Conservation (phyloP, 2,888 invertebrate species). For the Dryobotodes eremita region DNA sequence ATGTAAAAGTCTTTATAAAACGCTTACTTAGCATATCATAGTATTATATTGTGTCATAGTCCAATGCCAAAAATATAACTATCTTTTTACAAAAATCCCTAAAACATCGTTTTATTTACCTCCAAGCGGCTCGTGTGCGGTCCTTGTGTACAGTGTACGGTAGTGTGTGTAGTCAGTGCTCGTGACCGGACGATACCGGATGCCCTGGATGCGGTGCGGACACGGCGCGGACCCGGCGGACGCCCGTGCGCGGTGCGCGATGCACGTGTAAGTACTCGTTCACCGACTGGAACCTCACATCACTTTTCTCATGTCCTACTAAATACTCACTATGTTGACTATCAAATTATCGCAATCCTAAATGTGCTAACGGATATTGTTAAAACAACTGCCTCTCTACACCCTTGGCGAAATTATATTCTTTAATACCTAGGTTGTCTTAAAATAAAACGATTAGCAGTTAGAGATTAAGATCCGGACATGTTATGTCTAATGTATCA, state of each 20-base stretch:
- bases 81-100: constrained; percentile 91
- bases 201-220: constrained; percentile 56
- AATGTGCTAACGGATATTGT: constrained; percentile 24
- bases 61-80: constrained; percentile 91
- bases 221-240: constrained; percentile 7
- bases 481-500: constrained; percentile 4
- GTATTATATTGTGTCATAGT: constrained; percentile 91
- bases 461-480: not conserved
- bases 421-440: not conserved
- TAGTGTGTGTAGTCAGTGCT: constrained; percentile 66
- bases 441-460: constrained; percentile 12
- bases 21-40: constrained; percentile 91
- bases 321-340: constrained; percentile 10
- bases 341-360: not conserved
- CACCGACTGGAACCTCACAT: constrained; percentile 41
- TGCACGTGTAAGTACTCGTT: constrained; percentile 58
- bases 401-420: not conserved
- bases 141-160: constrained; percentile 59
- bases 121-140: constrained; percentile 70
- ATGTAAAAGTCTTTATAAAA: constrained; percentile 91
- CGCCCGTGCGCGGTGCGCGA: constrained; percentile 20
- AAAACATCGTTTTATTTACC: constrained; percentile 88
- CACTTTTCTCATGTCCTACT: constrained; percentile 27
- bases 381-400: not conserved
- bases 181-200: constrained; percentile 49